phyloP scores from a whole-genome alignment of 2,888 invertebrate species.

The Eupelmus urozonus region DNA sequence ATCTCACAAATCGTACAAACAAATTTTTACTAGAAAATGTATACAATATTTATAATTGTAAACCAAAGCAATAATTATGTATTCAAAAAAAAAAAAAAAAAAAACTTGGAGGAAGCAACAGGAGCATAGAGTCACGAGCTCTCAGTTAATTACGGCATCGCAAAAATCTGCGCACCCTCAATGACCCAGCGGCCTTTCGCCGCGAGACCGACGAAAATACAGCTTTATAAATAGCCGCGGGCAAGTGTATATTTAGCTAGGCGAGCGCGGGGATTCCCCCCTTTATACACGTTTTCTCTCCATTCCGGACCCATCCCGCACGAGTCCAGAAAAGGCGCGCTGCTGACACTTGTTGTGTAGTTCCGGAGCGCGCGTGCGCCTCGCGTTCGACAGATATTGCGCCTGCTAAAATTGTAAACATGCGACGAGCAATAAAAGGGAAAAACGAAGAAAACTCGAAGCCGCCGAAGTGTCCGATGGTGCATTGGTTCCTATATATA shows the following conservation, averaged over 20 bases:
- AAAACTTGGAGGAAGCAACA: no score
- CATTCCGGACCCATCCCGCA: neutral
- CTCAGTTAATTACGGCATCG: neutral
- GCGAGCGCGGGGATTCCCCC: neutral
- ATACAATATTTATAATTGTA: no score
- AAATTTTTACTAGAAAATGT: no score
- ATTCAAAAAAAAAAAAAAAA: neutral
- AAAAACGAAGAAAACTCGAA: constrained; percentile 52
- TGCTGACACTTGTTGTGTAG: neutral
- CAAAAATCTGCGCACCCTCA: neutral
- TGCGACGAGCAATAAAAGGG: neutral
- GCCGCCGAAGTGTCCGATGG: constrained; percentile 1
- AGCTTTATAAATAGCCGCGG: neutral
- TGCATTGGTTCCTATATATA: constrained; percentile 43
- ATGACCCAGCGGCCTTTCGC: neutral
- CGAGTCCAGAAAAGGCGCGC: neutral
- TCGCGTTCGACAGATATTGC: neutral
- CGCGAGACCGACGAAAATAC: neutral
- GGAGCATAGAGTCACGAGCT: neutral
- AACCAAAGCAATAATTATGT: neutral
- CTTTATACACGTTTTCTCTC: constrained; percentile 7
- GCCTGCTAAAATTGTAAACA: neutral
- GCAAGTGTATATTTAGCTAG: neutral
- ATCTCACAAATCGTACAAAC: neutral
- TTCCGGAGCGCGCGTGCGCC: neutral